A percentile compares a stretch with the other conserved stretches of the same genome.
These are phyloP conservation scores for Lordiphosa collinella DNA, from an alignment of 1,140 invertebrate genomes.

Conservation along the genomic window DNA sequence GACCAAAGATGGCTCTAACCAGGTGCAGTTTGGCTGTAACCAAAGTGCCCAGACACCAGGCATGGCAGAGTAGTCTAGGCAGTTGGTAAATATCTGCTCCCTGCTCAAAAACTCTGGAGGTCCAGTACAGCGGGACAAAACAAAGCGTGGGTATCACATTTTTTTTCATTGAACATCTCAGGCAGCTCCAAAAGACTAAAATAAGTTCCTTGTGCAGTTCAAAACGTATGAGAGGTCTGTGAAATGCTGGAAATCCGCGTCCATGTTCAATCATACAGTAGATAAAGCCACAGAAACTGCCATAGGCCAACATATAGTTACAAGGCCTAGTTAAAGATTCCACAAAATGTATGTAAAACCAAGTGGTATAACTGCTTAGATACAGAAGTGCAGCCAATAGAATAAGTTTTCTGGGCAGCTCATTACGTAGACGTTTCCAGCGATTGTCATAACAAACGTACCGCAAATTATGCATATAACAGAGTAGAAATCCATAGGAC, in stretches of 20 bases:
- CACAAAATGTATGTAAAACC: conserved; percentile 17
- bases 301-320: background rate
- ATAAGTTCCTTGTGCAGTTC: background rate
- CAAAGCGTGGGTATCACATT: background rate
- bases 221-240: background rate
- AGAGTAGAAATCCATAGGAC: conserved; percentile 23
- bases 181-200: background rate
- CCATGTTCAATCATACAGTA: conserved; percentile 12
- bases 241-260: background rate
- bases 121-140: conserved; percentile 1
- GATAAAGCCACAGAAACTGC: conserved; percentile 12
- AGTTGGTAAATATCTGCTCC: background rate
- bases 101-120: background rate
- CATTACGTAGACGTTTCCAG: background rate
- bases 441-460: background rate
- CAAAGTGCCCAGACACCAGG: conserved; percentile 5
- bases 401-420: conserved; percentile 3
- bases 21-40: conserved; percentile 18
- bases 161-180: background rate
- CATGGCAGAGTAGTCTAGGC: background rate
- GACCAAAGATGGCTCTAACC: background rate
- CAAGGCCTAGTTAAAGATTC: background rate
- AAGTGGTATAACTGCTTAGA: conserved; percentile 7
- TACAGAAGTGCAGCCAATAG: background rate
- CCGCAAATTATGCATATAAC: conserved; percentile 16